Percentiles rank a stretch among this genome's conserved stretches.
Conservation (phyloP, 1,140 invertebrate genomes). For the Nylanderia fulva region DNA sequence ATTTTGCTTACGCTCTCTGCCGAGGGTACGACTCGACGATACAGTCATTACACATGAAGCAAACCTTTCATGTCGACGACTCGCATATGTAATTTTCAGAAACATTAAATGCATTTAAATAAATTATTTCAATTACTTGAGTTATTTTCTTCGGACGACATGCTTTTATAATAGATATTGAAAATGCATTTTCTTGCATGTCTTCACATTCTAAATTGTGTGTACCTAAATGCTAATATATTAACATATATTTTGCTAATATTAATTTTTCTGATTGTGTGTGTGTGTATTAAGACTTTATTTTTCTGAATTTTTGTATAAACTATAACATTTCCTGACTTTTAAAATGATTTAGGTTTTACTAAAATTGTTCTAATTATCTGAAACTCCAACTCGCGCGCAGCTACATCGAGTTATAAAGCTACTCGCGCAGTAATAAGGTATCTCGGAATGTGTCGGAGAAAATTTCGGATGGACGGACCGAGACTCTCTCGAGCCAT, state of each 20-base stretch:
- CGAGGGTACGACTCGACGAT: neutral
- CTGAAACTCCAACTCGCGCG: neutral
- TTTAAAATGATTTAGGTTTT: neutral
- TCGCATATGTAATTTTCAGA: neutral
- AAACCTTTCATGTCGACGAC: neutral
- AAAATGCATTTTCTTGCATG: neutral
- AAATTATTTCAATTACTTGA: neutral
- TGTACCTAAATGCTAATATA: too few relatives aligned
- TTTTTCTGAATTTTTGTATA: too few relatives aligned
- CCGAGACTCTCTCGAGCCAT: conserved; percentile 65
- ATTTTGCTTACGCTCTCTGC: neutral
- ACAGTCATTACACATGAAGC: conserved; percentile 7
- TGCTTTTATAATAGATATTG: neutral
- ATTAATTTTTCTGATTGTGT: too few relatives aligned
- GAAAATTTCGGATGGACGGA: conserved; percentile 29
- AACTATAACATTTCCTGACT: neutral
- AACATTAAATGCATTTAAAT: neutral
- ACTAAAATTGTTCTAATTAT: neutral
- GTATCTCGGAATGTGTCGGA: conserved; percentile 22
- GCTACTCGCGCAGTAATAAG: neutral
- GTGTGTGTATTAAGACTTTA: too few relatives aligned
- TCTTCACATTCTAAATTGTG: neutral
- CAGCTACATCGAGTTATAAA: neutral
- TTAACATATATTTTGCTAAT: too few relatives aligned
- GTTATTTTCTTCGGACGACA: neutral